Percentiles rank a stretch among this genome's conserved stretches.
These are phyloP conservation scores for Leucoraja erinaceus DNA, from an alignment of 2,113 vertebrate genomes.

Conservation along the genomic window DNA sequence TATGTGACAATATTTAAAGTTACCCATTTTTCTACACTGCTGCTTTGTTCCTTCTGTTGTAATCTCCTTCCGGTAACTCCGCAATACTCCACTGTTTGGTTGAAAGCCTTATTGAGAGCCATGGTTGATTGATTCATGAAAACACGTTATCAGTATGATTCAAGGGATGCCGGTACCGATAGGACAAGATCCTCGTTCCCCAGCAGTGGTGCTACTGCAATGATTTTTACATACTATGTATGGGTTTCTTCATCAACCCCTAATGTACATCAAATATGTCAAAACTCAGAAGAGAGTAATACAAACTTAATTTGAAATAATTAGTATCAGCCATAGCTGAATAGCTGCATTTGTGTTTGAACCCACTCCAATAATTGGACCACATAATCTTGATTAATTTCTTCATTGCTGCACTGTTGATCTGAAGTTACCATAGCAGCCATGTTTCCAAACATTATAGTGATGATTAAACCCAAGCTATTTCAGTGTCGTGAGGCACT, in stretches of 20 bases:
- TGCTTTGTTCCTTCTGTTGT: too few relatives aligned
- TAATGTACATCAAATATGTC: background rate
- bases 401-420: background rate
- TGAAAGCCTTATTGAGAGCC: too few relatives aligned
- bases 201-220: background rate
- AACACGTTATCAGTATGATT: too few relatives aligned
- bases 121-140: too few relatives aligned
- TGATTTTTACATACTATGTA: background rate
- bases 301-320: background rate
- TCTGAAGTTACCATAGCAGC: background rate
- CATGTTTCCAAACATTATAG: background rate
- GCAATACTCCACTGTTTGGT: too few relatives aligned
- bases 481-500: background rate
- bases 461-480: background rate
- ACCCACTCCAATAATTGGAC: background rate
- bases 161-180: too few relatives aligned
- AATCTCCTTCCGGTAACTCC: too few relatives aligned
- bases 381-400: background rate
- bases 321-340: background rate
- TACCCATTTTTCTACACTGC: too few relatives aligned
- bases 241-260: background rate
- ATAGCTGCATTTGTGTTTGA: background rate
- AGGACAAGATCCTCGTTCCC: too few relatives aligned
- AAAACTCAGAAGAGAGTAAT: too few relatives aligned
- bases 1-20: too few relatives aligned